A percentile compares a stretch with the other conserved stretches of the same genome.
Evolutionary conservation across 92 coral and sea anemone genomes (phyloP).

Genomic region (Palythoa heliodiscus): DNA sequence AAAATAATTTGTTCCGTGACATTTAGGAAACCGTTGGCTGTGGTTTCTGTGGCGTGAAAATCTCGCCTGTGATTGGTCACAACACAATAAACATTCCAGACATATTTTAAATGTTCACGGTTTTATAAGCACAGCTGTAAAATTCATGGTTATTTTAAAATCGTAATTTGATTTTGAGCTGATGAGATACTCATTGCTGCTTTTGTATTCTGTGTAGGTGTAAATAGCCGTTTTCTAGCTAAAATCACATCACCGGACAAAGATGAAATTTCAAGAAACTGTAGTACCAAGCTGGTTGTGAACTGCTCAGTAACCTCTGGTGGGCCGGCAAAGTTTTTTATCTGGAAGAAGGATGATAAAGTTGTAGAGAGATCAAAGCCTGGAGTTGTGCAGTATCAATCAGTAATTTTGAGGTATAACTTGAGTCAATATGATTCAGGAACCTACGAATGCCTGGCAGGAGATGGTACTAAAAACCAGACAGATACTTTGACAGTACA

Average conservation of each 20-base stretch:
- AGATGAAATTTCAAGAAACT: background rate
- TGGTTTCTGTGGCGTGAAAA: too few species aligned
- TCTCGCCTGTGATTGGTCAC: too few species aligned
- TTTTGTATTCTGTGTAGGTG: background rate
- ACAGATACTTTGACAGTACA: background rate
- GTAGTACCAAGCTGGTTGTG: background rate
- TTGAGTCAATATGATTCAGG: conserved; percentile 19
- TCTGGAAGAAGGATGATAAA: conserved; percentile 32
- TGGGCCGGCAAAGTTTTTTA: conserved; percentile 18
- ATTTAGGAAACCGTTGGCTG: too few species aligned
- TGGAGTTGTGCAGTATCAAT: background rate
- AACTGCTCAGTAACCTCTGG: conserved; percentile 27
- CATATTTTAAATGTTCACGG: too few species aligned
- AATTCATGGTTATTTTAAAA: background rate
- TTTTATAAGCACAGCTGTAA: too few species aligned
- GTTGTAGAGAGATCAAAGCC: conserved; percentile 1
- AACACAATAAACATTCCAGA: too few species aligned
- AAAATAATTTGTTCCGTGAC: too few species aligned
- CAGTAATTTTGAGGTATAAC: background rate
- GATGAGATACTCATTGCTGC: background rate
- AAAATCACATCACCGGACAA: conserved; percentile 31
- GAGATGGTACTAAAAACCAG: conserved; percentile 11
- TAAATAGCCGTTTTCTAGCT: conserved; percentile 10
- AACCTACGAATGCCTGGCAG: conserved; percentile 8
- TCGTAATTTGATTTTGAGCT: background rate